Base-by-base conservation (phyloP, 53 echinoderm and acorn worm genomes). In the Holothuria scabra region DNA sequence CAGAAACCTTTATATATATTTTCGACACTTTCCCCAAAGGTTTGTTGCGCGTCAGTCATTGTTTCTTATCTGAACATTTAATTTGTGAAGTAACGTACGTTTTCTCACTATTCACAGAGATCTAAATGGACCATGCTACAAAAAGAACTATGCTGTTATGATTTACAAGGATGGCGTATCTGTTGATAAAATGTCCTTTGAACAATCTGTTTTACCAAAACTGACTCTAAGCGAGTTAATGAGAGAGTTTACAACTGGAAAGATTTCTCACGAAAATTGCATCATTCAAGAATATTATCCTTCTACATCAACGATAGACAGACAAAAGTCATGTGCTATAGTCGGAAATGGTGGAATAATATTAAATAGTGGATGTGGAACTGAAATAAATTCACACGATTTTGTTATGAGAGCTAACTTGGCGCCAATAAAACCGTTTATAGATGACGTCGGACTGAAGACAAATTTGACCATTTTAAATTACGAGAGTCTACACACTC, bases 391-490 rank as follows among this genome's bases (percentile, higher is more conserved):
- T 61, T 59, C 60, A 34, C 60, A 80, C 62, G 81, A 80, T 24
- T 80, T 80, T 18, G 82, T 81, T 13, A 81, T 81, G 82, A 41
- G 82, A 13, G 82, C 82, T 12, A 81, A 81, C 64, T 63, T 81
- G 22, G 82, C 62, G 28, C 82, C 82, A 1, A 81, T 81, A 13
- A 64, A 81, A 22, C 64, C 82, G 18, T 63, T 81, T 9, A 48
- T 12, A 5, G 22, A 46, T 23, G 95, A 95, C n/a, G 95, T 95
- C 8, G 95, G 95, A 0, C 37, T 76, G 74, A 88, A 74, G 29
- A 86, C 93, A 1, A 80, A 93, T 34, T 74, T 95, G 38, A 95
- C 90, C 5, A 83, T 95, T 24, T 44, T 95, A 32, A 95, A 95
- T 87, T 95, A 91, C 20, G 95, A 95, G 68, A 91, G 89, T 28